Conservation (phyloP, 2,888 invertebrate genomes). For the Campopleginae sp. region DNA sequence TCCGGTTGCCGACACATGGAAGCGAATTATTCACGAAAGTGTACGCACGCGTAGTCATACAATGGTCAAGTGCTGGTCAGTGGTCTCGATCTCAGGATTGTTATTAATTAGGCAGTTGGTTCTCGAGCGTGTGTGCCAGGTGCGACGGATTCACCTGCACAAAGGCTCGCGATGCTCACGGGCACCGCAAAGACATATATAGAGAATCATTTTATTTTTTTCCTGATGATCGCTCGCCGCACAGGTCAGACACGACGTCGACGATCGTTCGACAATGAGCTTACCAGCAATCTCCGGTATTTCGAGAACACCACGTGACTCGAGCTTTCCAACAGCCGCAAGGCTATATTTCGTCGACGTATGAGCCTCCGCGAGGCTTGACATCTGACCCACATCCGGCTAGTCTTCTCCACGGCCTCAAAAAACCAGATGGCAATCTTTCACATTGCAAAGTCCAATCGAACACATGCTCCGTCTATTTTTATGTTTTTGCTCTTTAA, state of each 20-base stretch:
- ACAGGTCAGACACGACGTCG: conserved; percentile 50
- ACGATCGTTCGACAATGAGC: conserved; percentile 31
- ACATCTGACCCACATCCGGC: conserved; percentile 79
- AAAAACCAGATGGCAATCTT: conserved; percentile 64
- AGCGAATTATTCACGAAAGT: neutral
- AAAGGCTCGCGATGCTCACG: conserved; percentile 48
- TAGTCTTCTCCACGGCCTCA: conserved; percentile 50
- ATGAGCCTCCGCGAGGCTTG: conserved; percentile 75
- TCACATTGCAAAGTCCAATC: conserved; percentile 23
- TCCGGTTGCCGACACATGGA: neutral
- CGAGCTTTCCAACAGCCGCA: conserved; percentile 40
- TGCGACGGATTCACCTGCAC: conserved; percentile 77
- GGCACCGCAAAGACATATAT: conserved; percentile 6
- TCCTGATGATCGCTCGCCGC: conserved; percentile 31
- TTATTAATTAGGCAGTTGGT: conserved; percentile 81
- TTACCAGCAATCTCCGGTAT: conserved; percentile 25
- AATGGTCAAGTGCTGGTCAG: conserved; percentile 64
- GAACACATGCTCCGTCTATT: conserved; percentile 9
- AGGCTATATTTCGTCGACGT: conserved; percentile 31
- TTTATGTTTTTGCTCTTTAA: neutral
- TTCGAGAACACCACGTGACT: conserved; percentile 45
- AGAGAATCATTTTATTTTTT: too few species aligned
- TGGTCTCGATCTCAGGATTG: conserved; percentile 72
- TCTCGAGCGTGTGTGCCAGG: conserved; percentile 72
- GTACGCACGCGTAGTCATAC: conserved; percentile 1